Percentiles rank a stretch among this genome's conserved stretches.
These are phyloP conservation scores for Melipona beecheii DNA, from an alignment of 2,888 invertebrate genomes.

Conservation along the genomic window DNA sequence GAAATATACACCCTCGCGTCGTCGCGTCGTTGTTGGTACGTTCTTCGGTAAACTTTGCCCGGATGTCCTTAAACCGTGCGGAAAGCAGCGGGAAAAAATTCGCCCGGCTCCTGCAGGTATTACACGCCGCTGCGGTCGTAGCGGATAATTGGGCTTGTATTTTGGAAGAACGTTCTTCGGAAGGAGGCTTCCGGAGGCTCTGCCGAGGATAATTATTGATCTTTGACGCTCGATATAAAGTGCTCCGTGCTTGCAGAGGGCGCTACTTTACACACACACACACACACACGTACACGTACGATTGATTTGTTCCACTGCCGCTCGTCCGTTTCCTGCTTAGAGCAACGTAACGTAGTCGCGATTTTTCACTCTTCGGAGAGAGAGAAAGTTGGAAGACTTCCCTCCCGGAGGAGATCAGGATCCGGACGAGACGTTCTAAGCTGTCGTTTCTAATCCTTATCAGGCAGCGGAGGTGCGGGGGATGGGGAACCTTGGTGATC, in stretches of 20 bases:
- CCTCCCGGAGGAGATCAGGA: background rate
- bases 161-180: background rate
- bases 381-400: background rate
- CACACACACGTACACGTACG: too few species aligned
- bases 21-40: background rate
- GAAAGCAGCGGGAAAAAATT: too few species aligned
- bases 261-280: too few species aligned
- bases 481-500: constrained; percentile 41
- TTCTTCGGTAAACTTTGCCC: background rate
- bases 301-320: too few species aligned
- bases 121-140: background rate
- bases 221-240: too few species aligned
- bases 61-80: background rate
- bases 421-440: background rate
- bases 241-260: too few species aligned
- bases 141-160: background rate
- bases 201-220: too few species aligned
- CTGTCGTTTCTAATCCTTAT: constrained; percentile 51
- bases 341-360: too few species aligned
- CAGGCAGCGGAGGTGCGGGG: background rate
- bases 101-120: background rate
- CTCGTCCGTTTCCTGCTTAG: too few species aligned
- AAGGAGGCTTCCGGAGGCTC: background rate
- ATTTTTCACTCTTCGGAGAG: too few species aligned
- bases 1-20: background rate